phyloP scores from a whole-genome alignment of 2,888 invertebrate species.

The Ferdinandea cuprea region DNA sequence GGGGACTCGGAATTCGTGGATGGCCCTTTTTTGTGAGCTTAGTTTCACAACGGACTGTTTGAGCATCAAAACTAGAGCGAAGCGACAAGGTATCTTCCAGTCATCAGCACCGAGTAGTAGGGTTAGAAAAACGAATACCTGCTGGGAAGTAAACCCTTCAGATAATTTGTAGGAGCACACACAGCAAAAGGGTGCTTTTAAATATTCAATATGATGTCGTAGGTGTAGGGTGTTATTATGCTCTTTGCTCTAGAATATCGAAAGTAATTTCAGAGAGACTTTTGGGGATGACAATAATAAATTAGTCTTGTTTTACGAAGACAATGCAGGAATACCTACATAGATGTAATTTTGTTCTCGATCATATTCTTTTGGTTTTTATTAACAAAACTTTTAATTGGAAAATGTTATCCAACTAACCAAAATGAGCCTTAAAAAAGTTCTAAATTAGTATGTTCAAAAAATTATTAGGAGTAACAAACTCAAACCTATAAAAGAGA shows the following conservation, averaged over 20 bases:
- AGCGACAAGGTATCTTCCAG: conserved; percentile 29
- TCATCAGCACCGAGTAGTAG: conserved; percentile 17
- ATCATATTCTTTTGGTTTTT: too few species aligned
- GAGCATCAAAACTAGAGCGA: conserved; percentile 12
- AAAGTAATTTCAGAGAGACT: background rate
- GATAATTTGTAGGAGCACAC: conserved; percentile 18
- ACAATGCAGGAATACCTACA: background rate
- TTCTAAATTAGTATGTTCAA: too few species aligned
- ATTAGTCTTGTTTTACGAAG: background rate
- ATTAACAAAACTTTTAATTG: too few species aligned
- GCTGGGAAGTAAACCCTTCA: conserved; percentile 16
- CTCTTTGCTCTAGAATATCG: conserved; percentile 27
- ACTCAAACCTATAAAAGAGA: too few species aligned
- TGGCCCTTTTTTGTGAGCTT: conserved; percentile 32
- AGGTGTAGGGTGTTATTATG: conserved; percentile 28
- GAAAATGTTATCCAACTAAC: too few species aligned
- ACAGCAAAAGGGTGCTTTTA: conserved; percentile 21
- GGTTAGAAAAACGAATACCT: conserved; percentile 25
- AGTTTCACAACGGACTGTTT: conserved; percentile 8
- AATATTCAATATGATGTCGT: conserved; percentile 22
- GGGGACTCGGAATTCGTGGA: conserved; percentile 33
- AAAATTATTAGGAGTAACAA: too few species aligned
- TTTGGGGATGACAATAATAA: background rate
- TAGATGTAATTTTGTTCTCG: too few species aligned
- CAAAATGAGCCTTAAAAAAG: too few species aligned